Evolutionary conservation across 2,888 invertebrate genomes (phyloP).

Genomic region (Leptothorax acervorum): DNA sequence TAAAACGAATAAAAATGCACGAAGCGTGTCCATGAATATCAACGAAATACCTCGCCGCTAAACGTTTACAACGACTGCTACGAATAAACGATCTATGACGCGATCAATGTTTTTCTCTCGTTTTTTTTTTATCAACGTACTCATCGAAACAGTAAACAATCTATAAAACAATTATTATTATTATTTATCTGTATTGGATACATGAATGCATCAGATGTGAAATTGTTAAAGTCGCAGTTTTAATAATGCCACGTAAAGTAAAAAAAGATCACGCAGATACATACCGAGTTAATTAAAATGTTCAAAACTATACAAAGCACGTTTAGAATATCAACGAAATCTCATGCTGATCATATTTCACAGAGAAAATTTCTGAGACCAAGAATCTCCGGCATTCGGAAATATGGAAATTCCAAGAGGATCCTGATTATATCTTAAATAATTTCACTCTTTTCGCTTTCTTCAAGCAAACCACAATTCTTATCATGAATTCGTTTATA

Average conservation of each 20-base stretch:
- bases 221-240: neutral
- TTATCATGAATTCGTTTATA: neutral
- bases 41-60: conserved; percentile 40
- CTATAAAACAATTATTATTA: conserved; percentile 31
- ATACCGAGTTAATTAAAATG: neutral
- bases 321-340: neutral
- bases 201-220: neutral
- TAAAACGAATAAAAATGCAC: conserved; percentile 53
- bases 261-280: neutral
- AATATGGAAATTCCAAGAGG: neutral
- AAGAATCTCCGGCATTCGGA: neutral
- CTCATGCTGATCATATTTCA: neutral
- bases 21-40: conserved; percentile 48
- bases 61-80: conserved; percentile 43
- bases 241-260: neutral
- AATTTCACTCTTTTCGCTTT: conserved; percentile 4
- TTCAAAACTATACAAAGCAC: neutral
- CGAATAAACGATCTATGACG: conserved; percentile 43
- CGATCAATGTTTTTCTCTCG: conserved; percentile 8
- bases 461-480: neutral
- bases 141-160: conserved; percentile 9
- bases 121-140: conserved; percentile 21
- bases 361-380: neutral
- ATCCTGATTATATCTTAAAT: neutral
- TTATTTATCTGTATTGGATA: conserved; percentile 20